Evolutionary conservation across 2,113 vertebrate species (phyloP), one percentile per base, ranked within the genome.

Genomic region (Casuarius casuarius): DNA sequence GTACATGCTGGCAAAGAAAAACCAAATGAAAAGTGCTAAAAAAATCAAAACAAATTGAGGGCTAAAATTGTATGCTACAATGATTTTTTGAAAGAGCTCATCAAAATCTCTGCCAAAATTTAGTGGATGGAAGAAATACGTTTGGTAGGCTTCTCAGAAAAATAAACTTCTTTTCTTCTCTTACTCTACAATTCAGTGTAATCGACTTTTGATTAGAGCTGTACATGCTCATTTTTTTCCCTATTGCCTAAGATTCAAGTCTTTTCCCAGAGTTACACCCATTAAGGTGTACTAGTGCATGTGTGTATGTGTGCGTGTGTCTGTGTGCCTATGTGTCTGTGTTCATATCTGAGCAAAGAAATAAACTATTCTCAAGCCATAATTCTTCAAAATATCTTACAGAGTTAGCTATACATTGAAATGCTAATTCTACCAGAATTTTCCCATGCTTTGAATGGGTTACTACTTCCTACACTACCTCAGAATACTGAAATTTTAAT

Each of bases 21-120:
- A 79, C 31, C 18, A 83, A 94, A 92, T 29, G 38, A 48, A 89
- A 87, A 90, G 86, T 56, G 42, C 23, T 23, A 52, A 56, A 21
- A 33, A 92, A 90, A 92, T 89, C 33, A 77, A 81, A 92, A 58
- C 13, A 77, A 92, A 87, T 7, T n/a, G 29, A 35, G 63, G 17
- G 25, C 7, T 42, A 59, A 93, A 92, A 76, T 12, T 59, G 4
- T 35, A 58, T 49, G n/a, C 35, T 59, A 71, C 40, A 70, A 76
- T n/a, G 81, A 90, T 92, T 87, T 94, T 68, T 84, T 85, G 54
- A 85, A 92, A 85, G 67, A 79, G 49, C 4, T 88, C 2, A 3
- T 67, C 46, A 85, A 95, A 84, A 84, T 88, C 54, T 86, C 58
- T 73, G 14, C 48, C 35, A 89, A 94, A 95, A 94, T 75, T 75